These are phyloP conservation scores for Catajapyx aquilonaris DNA, from an alignment of 1,140 invertebrate genomes.

Conservation along the genomic window DNA sequence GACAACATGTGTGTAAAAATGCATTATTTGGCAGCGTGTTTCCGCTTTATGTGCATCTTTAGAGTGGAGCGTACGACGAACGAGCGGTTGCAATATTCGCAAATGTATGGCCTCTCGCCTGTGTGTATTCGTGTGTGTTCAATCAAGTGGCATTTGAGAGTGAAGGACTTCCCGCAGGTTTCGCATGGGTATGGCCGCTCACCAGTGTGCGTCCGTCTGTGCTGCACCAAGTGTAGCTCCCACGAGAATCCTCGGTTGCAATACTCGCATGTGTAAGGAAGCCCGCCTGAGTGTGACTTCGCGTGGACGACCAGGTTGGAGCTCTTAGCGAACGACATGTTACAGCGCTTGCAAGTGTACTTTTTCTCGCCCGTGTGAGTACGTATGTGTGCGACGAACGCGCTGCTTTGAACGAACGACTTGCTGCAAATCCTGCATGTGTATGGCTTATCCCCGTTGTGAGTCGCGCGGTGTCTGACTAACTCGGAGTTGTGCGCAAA, in stretches of 20 bases:
- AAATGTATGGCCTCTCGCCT: conserved; percentile 32
- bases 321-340: conserved; percentile 8
- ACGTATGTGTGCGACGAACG: conserved; percentile 1
- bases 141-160: conserved; percentile 31
- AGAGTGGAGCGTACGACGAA: too few relatives aligned
- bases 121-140: conserved; percentile 38
- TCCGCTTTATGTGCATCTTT: too few relatives aligned
- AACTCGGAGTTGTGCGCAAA: conserved; percentile 4
- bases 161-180: conserved; percentile 31
- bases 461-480: conserved; percentile 14
- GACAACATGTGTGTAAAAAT: too few relatives aligned
- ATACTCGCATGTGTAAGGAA: conserved; percentile 16
- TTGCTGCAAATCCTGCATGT: conserved; percentile 18
- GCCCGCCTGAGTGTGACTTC: conserved; percentile 16
- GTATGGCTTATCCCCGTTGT: conserved; percentile 19
- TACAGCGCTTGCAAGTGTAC: conserved; percentile 26
- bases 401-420: conserved; percentile 21
- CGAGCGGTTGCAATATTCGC: conserved; percentile 40
- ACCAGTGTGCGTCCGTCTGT: conserved; percentile 22
- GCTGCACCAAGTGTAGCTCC: conserved; percentile 17
- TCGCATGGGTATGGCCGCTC: conserved; percentile 27
- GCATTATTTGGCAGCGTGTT: too few relatives aligned
- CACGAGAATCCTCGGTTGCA: conserved; percentile 18
- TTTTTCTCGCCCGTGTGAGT: conserved; percentile 20
- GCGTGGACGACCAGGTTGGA: conserved; percentile 14